Percentiles rank a stretch among this genome's conserved stretches.
These are phyloP conservation scores for Pyrocephalus nanus DNA, from an alignment of 2,797 vertebrate species.

Conservation along the genomic window DNA sequence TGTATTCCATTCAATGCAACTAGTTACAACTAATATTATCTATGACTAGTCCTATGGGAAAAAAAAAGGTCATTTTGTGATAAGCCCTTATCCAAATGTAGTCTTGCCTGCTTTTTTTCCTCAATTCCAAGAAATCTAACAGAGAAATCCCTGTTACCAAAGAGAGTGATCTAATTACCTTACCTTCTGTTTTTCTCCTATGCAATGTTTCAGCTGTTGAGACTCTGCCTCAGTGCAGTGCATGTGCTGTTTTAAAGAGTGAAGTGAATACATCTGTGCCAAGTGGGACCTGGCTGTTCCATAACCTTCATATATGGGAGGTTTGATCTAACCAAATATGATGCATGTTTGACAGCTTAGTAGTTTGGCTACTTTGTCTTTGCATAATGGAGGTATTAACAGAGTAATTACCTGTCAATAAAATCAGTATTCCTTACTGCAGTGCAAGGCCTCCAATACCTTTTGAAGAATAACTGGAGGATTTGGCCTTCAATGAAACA, in stretches of 20 bases:
- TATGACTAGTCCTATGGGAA: neutral
- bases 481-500: slow-evolving; percentile 18
- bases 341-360: neutral
- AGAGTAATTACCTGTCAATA: neutral
- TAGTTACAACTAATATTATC: neutral
- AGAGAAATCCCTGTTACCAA: neutral
- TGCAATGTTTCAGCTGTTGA: neutral
- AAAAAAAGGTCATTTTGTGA: neutral
- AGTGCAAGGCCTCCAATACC: neutral
- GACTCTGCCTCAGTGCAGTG: neutral
- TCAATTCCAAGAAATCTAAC: neutral
- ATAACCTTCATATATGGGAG: neutral
- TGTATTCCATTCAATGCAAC: neutral
- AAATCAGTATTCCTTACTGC: neutral
- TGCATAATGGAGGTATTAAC: neutral
- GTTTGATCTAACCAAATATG: neutral
- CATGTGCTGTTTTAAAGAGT: neutral
- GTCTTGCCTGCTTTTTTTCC: neutral
- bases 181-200: neutral
- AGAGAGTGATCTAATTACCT: neutral
- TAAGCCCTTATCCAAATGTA: neutral
- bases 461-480: neutral
- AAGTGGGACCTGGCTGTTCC: neutral
- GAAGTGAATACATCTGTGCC: neutral
- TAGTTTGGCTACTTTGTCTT: neutral